Evolutionary conservation across 2,113 vertebrate species (phyloP).

Genomic region (Bos taurus): ARS-UCD2.0 NC_037343.1:46599501-46600000

Average conservation of each 20-base stretch:
- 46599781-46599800: constrained; percentile 2
- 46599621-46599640: not conserved
- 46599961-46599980: constrained; percentile 34
- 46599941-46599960: constrained; percentile 35
- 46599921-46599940: constrained; percentile 45
- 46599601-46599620: not conserved
- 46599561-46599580: not conserved
- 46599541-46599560: not conserved
- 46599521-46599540: not conserved
- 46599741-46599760: not conserved
- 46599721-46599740: constrained; percentile 7
- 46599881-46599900: not conserved
- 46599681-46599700: not conserved
- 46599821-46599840: not conserved
- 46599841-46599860: not conserved
- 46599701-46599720: constrained; percentile 14
- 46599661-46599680: not conserved
- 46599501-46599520: not conserved
- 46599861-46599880: not conserved
- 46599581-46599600: not conserved
- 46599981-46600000: not conserved
- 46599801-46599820: not conserved
- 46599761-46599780: not conserved
- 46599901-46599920: constrained; percentile 33
- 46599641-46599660: not conserved